A percentile compares a stretch with the other conserved stretches of the same genome.
Evolutionary conservation across 1,140 invertebrate species (phyloP).

Genomic region (Xylocopa sonorina): DNA sequence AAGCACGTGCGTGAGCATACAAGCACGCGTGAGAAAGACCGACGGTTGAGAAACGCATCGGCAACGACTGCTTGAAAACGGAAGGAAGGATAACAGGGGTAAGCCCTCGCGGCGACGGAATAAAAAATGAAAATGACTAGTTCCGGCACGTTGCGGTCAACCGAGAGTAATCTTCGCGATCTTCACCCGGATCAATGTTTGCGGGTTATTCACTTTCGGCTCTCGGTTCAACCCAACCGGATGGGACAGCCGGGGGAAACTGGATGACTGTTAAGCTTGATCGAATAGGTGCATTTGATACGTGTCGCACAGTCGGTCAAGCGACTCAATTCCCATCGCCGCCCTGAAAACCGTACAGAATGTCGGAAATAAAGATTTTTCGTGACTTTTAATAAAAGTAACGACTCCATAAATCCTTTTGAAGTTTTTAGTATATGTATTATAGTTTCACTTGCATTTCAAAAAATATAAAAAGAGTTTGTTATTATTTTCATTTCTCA

Average conservation of each 20-base stretch:
- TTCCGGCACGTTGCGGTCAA: constrained; percentile 45
- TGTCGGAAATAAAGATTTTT: no score
- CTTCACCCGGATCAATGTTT: constrained; percentile 39
- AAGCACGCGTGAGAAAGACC: constrained; percentile 53
- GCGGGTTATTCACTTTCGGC: constrained; percentile 25
- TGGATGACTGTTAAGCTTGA: constrained; percentile 13
- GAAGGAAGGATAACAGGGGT: constrained; percentile 24
- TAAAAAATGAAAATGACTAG: constrained; percentile 54
- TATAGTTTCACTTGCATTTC: no score
- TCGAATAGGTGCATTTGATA: constrained; percentile 2
- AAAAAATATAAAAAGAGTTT: no score
- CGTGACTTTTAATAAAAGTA: no score
- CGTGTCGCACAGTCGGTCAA: neutral
- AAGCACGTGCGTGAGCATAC: constrained; percentile 49
- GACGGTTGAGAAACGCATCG: constrained; percentile 33
- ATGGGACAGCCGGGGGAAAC: constrained; percentile 15
- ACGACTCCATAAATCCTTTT: no score
- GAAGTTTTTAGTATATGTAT: no score
- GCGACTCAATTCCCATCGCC: neutral
- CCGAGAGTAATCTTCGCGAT: constrained; percentile 62
- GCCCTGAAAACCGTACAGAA: no score
- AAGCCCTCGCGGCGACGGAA: constrained; percentile 41
- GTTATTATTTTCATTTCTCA: no score
- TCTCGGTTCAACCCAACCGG: constrained; percentile 21
- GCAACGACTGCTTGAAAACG: neutral